phyloP scores from a whole-genome alignment of 1,140 invertebrate genomes.

The Colletes latitarsis region DNA sequence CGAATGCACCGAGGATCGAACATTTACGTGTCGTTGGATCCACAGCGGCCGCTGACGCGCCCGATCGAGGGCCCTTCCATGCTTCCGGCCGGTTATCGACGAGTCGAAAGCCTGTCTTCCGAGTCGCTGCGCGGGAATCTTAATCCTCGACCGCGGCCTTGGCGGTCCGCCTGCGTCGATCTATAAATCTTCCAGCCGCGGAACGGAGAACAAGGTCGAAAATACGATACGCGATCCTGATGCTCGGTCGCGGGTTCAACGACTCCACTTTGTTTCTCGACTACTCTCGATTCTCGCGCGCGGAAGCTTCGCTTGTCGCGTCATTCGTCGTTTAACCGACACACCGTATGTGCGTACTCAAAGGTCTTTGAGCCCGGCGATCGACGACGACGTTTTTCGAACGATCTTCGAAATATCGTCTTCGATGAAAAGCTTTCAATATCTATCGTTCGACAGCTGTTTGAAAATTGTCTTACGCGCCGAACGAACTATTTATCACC shows the following conservation, averaged over 20 bases:
- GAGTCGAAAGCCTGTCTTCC: too few species aligned
- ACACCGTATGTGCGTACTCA: too few species aligned
- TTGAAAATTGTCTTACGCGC: too few species aligned
- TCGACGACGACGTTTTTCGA: too few species aligned
- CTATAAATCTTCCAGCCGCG: background rate
- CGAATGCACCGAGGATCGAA: background rate
- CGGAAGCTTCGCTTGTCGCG: background rate
- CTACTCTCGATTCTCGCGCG: background rate
- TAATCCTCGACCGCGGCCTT: background rate
- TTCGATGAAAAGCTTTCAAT: too few species aligned
- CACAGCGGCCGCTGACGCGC: background rate
- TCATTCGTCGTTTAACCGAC: too few species aligned
- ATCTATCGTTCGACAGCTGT: too few species aligned
- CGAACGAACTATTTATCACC: too few species aligned
- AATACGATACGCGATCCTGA: background rate
- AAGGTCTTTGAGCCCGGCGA: too few species aligned
- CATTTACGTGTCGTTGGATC: background rate
- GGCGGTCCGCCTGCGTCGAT: background rate
- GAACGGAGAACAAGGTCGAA: background rate
- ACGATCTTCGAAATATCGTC: too few species aligned
- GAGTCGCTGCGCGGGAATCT: background rate
- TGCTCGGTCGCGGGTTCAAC: background rate
- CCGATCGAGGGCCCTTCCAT: background rate
- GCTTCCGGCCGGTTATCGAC: background rate
- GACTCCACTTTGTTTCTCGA: background rate